phyloP scores from a whole-genome alignment of 2,797 vertebrate genomes.

The Salmo trutta region DNA sequence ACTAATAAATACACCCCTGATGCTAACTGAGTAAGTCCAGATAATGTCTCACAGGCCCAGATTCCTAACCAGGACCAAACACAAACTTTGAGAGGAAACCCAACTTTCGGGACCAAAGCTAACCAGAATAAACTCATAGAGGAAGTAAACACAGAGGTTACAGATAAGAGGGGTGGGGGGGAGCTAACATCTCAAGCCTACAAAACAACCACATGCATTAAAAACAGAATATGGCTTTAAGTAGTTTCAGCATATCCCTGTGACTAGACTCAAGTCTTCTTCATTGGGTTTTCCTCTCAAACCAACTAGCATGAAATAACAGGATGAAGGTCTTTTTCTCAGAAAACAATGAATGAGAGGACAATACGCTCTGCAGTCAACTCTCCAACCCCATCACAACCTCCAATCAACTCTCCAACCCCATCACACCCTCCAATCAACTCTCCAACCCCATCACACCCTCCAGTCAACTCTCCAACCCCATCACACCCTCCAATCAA shows the following conservation, averaged over 20 bases:
- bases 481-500: neutral
- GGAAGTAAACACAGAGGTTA: constrained; percentile 11
- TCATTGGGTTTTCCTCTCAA: constrained; percentile 22
- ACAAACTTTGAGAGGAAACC: neutral
- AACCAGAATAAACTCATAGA: neutral
- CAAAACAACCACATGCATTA: constrained; percentile 57
- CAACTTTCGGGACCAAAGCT: constrained; percentile 23
- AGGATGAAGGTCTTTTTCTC: constrained; percentile 10
- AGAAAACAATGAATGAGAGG: no score
- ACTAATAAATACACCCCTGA: neutral
- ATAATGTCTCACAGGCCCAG: constrained; percentile 28
- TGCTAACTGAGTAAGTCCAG: constrained; percentile 43
- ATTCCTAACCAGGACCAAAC: constrained; percentile 30
- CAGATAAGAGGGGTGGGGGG: constrained; percentile 1
- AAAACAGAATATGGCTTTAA: constrained; percentile 77
- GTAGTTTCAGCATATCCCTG: constrained; percentile 64
- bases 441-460: neutral
- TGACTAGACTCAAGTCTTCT: constrained; percentile 61
- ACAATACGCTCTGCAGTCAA: no score
- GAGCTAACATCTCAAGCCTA: constrained; percentile 44
- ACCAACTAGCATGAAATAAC: constrained; percentile 46
- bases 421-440: neutral
- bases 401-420: no score
- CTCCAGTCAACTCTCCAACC: no score
- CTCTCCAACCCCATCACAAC: no score